A percentile compares a stretch with the other conserved stretches of the same genome.
Conservation (phyloP, 1,140 invertebrate genomes). For the Branchinecta lindahli region DNA sequence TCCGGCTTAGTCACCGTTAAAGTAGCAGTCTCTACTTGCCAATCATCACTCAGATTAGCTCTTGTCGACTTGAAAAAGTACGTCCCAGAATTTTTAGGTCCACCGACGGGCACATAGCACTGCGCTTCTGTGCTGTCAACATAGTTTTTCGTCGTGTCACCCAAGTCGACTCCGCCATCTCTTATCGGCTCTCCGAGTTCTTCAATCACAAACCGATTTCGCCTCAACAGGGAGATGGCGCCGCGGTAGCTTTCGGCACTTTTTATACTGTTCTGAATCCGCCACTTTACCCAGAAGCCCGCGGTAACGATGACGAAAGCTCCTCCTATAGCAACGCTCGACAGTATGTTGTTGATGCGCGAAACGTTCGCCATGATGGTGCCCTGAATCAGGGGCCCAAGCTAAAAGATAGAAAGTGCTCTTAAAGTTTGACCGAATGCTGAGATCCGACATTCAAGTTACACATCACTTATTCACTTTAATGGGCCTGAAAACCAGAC, state of each 20-base stretch:
- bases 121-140: neutral
- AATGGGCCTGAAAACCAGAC: too few species aligned
- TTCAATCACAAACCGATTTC: neutral
- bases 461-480: too few species aligned
- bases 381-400: too few species aligned
- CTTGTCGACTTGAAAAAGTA: neutral
- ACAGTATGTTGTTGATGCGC: neutral
- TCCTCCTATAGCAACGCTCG: neutral
- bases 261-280: neutral
- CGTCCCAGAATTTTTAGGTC: neutral
- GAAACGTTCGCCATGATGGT: neutral
- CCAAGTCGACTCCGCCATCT: neutral
- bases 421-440: too few species aligned
- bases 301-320: neutral
- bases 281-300: slow-evolving; percentile 2
- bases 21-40: neutral
- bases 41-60: neutral
- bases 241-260: neutral
- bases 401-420: too few species aligned
- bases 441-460: too few species aligned
- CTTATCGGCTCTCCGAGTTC: neutral
- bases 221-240: neutral
- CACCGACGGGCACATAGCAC: neutral
- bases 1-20: neutral
- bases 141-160: neutral